Base-by-base conservation (phyloP, 2,113 vertebrate genomes). In the Cyanistes caeruleus region DNA sequence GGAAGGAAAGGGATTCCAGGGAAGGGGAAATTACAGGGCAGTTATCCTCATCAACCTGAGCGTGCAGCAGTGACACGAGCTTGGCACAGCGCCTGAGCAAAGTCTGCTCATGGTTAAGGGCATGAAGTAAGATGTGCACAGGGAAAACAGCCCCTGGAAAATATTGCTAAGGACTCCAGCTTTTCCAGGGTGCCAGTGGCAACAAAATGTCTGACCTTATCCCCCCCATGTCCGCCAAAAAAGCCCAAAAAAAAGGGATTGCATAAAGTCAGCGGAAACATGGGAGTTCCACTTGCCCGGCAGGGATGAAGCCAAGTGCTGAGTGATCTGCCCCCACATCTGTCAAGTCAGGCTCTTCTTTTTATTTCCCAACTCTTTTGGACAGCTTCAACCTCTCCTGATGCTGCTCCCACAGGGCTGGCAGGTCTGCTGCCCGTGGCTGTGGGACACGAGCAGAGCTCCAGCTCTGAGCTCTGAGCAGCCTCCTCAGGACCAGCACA, bases 1-100 rank as follows among this genome's bases (percentile, higher is more conserved):
- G 86, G 87, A 88, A 92, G 90, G 95, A 96, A 94, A 76, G 83
- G 84, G 87, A 81, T 83, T 94, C 85, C n/a, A 13, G 84, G 75
- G 20, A 3, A 75, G 64, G 68, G 87, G 89, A 96, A 93, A 96
- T 80, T 76, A 21, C 90, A 77, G 68, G 51, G 84, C 89, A 88
- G 87, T 95, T 92, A 74, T 82, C 67, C 82, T 88, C 93, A 83
- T 92, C 93, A 95, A 25, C 81, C 89, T 49, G 77, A 39, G 39
- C 3, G 4, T 2, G 35, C 25, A 62, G 56, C 51, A 17, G 90
- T 11, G 52, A 86, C 83, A 33, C 0, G 0, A 58, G 49, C 19
- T 7, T 80, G 92, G 87, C 87, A 81, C 4, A 11, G 90, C 0
- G 53, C 90, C 92, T 5, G 28, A 89, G 78, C 37, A 64, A 77